Conservation (phyloP, 1,140 invertebrate species). For the Belonocnema kinseyi region DNA sequence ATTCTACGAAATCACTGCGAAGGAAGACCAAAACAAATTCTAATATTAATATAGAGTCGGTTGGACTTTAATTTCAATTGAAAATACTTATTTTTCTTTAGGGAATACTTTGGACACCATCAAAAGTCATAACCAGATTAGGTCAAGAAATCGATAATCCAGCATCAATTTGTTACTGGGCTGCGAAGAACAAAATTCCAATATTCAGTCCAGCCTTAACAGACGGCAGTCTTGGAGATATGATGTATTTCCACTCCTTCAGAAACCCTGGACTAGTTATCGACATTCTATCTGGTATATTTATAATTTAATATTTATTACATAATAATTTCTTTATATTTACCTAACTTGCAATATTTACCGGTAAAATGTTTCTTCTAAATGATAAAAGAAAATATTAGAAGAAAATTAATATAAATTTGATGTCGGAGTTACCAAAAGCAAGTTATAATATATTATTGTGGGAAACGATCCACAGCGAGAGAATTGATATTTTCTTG, state of each 20-base stretch:
- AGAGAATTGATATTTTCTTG: too few relatives aligned
- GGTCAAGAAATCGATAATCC: slow-evolving; percentile 95
- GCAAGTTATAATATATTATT: too few relatives aligned
- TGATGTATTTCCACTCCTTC: slow-evolving; percentile 99
- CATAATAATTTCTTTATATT: not conserved
- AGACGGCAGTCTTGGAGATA: slow-evolving; percentile 98
- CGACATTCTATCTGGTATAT: slow-evolving; percentile 91
- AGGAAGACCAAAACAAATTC: too few relatives aligned
- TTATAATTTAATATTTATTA: not conserved
- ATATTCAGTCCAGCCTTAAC: slow-evolving; percentile 98
- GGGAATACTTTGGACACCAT: slow-evolving; percentile 93
- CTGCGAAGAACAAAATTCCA: slow-evolving; percentile 97
- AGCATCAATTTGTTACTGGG: slow-evolving; percentile 98
- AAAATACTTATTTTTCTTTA: slow-evolving; percentile 46
- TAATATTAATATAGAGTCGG: not conserved
- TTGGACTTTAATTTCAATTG: not conserved
- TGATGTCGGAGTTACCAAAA: too few relatives aligned
- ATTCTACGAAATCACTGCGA: too few relatives aligned
- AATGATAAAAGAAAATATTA: too few relatives aligned
- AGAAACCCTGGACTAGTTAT: slow-evolving; percentile 93
- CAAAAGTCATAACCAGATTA: slow-evolving; percentile 88
- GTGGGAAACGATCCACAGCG: too few relatives aligned
- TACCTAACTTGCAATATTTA: too few relatives aligned
- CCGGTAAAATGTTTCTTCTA: too few relatives aligned
- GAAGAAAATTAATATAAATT: too few relatives aligned